Conservation (phyloP, 2,797 vertebrate species). For the Lacerta bilineata region DNA sequence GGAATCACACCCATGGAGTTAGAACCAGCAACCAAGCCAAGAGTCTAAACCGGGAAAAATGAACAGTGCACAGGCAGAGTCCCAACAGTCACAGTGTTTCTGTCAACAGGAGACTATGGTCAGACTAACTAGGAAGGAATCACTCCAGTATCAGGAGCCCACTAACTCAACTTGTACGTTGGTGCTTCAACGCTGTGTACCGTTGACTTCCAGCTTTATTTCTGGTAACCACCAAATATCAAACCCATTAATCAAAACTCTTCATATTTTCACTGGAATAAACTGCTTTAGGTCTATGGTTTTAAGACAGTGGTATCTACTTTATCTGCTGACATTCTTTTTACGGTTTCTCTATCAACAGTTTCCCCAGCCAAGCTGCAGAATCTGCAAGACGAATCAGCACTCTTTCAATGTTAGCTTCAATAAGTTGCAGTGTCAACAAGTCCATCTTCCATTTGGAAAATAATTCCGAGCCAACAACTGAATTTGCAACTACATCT, state of each 20-base stretch:
- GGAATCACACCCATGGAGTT: neutral
- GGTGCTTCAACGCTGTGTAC: neutral
- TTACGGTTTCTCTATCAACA: neutral
- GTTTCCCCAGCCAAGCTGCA: neutral
- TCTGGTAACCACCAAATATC: neutral
- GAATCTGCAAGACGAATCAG: neutral
- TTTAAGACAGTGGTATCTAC: neutral
- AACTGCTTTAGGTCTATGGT: neutral
- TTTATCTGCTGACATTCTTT: neutral
- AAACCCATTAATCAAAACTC: neutral
- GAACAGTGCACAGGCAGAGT: too few relatives aligned
- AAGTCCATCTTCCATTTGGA: neutral
- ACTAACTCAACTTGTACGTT: neutral
- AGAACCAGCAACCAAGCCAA: neutral
- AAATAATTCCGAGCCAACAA: neutral
- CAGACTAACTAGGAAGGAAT: too few relatives aligned
- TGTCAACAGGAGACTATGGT: too few relatives aligned
- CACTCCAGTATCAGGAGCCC: too few relatives aligned
- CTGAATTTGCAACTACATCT: neutral
- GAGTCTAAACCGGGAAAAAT: neutral
- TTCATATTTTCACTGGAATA: neutral
- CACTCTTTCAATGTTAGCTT: neutral
- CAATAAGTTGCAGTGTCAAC: neutral
- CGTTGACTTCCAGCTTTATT: neutral
- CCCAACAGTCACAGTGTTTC: too few relatives aligned